Conservation (phyloP, 2,888 invertebrate genomes). For the Tolmerus cingulatus region DNA sequence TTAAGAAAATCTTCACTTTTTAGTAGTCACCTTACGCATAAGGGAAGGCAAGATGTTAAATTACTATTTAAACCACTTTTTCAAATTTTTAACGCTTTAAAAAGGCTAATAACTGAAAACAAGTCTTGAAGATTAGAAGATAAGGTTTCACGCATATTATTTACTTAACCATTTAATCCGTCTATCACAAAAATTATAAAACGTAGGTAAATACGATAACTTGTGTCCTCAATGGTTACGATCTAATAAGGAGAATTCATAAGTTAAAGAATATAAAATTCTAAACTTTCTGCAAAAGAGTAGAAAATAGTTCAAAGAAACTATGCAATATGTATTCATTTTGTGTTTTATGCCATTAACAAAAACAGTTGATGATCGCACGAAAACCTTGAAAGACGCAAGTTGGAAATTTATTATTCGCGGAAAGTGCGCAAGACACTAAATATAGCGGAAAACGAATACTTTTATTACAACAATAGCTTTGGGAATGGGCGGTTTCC, state of each 20-base stretch:
- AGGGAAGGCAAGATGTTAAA: background rate
- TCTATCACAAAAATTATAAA: background rate
- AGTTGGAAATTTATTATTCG: background rate
- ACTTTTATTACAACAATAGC: background rate
- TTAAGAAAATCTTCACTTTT: background rate
- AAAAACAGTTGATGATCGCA: background rate
- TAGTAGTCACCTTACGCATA: background rate
- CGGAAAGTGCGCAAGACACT: background rate
- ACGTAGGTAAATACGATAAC: background rate
- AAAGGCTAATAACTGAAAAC: background rate
- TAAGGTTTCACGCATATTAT: background rate
- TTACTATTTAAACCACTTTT: background rate
- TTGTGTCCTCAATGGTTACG: background rate
- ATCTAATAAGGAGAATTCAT: background rate
- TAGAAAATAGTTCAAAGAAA: background rate
- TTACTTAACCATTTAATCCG: background rate
- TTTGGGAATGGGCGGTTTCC: background rate
- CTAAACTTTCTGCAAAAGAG: background rate
- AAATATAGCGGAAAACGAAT: background rate
- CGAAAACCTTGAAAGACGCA: background rate
- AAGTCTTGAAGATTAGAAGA: background rate
- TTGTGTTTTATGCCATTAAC: background rate
- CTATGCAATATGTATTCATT: background rate
- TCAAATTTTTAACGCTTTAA: background rate
- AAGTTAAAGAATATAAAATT: background rate